Conservation (phyloP, 2,888 invertebrate genomes). For the Omphaloscelis lunosa region DNA sequence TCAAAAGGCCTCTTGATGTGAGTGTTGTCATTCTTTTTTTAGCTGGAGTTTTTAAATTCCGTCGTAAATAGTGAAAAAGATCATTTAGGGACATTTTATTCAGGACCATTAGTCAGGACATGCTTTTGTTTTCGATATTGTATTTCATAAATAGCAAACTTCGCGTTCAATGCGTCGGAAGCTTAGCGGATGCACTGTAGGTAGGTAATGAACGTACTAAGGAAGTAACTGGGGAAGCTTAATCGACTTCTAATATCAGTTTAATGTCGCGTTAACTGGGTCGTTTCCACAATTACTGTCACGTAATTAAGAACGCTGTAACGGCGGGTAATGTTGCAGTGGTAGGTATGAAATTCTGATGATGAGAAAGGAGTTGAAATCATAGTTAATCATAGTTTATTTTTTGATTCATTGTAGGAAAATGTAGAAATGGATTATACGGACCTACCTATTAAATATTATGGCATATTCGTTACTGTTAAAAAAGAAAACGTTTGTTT, state of each 20-base stretch:
- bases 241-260: conserved; percentile 61
- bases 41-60: conserved; percentile 24
- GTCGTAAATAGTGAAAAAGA: conserved; percentile 12
- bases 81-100: not conserved
- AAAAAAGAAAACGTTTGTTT: not conserved
- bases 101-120: not conserved
- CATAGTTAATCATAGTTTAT: too few relatives aligned
- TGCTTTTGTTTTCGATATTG: conserved; percentile 5
- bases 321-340: conserved; percentile 19
- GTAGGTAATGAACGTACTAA: conserved; percentile 47
- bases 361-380: not conserved
- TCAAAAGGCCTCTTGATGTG: conserved; percentile 47
- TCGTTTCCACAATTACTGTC: conserved; percentile 57
- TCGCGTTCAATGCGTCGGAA: conserved; percentile 10
- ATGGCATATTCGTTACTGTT: not conserved
- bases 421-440: not conserved
- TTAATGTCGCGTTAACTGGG: conserved; percentile 60
- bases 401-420: not conserved
- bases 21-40: conserved; percentile 50
- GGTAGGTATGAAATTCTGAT: conserved; percentile 7
- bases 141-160: conserved; percentile 23
- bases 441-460: not conserved
- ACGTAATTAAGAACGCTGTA: conserved; percentile 53
- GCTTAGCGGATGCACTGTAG: conserved; percentile 16
- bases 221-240: conserved; percentile 47